Percentiles rank a stretch among this genome's conserved stretches.
phyloP scores from a whole-genome alignment of 2,113 vertebrate genomes.

The Lonchura striata region DNA sequence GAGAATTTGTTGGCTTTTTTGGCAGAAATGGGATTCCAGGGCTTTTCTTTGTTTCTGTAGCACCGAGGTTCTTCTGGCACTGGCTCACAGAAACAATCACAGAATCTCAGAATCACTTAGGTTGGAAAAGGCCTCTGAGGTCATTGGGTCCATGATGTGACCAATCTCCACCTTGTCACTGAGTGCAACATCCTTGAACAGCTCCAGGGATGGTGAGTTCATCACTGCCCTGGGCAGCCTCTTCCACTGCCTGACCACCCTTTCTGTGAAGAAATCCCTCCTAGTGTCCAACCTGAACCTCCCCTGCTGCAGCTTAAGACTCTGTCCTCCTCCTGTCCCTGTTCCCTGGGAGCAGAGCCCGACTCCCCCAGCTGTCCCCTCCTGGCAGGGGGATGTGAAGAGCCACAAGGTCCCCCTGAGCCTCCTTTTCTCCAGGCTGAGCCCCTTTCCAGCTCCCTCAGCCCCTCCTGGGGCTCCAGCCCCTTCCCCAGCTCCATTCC shows the following conservation, averaged over 20 bases:
- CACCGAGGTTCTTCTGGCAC: background rate
- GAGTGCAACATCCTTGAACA: no score
- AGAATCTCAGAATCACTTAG: background rate
- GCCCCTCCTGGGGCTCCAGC: background rate
- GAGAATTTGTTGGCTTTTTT: background rate
- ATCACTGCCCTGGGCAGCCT: no score
- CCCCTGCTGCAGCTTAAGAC: background rate
- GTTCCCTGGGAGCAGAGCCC: background rate
- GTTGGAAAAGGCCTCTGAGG: background rate
- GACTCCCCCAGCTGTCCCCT: background rate
- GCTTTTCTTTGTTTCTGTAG: background rate
- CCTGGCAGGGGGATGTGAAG: background rate
- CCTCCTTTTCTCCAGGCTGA: background rate
- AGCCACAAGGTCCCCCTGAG: background rate
- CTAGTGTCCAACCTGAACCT: background rate
- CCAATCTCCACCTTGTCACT: background rate
- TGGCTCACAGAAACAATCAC: background rate
- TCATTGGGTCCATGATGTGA: fast-evolving
- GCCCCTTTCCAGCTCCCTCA: background rate
- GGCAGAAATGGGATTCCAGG: background rate
- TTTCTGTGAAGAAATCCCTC: background rate
- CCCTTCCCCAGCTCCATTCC: background rate
- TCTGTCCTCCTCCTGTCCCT: background rate
- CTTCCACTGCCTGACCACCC: no score
- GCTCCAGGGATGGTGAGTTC: background rate